phyloP scores from a whole-genome alignment of 2,113 vertebrate genomes.

The Burhinus oedicnemus region DNA sequence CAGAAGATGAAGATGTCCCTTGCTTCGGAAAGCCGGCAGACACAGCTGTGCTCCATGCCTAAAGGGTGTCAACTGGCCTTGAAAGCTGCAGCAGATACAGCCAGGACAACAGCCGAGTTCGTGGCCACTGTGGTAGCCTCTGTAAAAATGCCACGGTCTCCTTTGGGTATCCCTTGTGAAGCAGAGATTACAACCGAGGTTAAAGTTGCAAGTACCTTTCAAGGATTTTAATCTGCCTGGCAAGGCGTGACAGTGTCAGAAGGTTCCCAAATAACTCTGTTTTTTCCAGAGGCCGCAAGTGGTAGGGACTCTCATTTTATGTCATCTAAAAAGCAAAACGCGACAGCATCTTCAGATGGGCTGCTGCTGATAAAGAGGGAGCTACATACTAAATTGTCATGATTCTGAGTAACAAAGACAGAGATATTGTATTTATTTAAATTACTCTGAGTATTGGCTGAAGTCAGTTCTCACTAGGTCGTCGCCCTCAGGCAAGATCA shows the following conservation, averaged over 20 bases:
- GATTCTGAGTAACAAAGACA: background rate
- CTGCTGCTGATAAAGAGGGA: background rate
- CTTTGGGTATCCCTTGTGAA: background rate
- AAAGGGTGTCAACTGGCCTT: background rate
- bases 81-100: background rate
- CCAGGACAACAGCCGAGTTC: background rate
- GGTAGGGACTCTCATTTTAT: background rate
- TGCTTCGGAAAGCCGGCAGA: background rate
- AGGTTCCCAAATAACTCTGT: background rate
- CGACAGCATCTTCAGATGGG: background rate
- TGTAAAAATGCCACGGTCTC: rapidly evolving
- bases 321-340: background rate
- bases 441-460: background rate
- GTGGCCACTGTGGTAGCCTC: background rate
- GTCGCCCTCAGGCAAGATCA: background rate
- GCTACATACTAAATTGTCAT: rapidly evolving
- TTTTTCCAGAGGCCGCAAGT: background rate
- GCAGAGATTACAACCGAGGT: background rate
- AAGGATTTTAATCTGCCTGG: background rate
- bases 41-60: background rate
- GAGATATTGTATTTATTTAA: background rate
- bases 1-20: background rate
- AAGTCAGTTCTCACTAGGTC: background rate
- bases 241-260: background rate
- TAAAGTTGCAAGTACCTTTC: background rate